A percentile compares a stretch with the other conserved stretches of the same genome.
These are phyloP conservation scores for Epinephelus fuscoguttatus DNA, from an alignment of 2,113 vertebrate genomes.

Conservation along the genomic window DNA sequence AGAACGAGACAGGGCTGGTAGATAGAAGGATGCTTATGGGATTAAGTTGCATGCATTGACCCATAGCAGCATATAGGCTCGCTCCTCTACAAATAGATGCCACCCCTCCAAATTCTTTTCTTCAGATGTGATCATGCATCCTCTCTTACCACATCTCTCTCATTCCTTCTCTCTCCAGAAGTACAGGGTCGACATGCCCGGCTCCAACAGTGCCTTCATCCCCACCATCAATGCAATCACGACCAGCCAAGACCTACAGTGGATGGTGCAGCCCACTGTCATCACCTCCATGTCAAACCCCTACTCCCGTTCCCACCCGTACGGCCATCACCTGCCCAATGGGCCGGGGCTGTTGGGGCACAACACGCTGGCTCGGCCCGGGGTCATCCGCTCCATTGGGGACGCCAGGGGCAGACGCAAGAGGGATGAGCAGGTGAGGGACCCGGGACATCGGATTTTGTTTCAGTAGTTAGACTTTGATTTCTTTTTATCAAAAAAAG, in stretches of 20 bases:
- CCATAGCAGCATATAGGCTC: neutral
- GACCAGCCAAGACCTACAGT: constrained; percentile 99
- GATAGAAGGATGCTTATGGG: constrained; percentile 10
- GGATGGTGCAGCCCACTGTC: constrained; percentile 99
- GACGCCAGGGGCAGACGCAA: constrained; percentile 93
- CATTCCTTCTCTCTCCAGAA: constrained; percentile 85
- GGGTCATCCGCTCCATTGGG: constrained; percentile 97
- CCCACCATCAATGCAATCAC: constrained; percentile 99
- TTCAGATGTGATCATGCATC: neutral
- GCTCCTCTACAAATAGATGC: neutral
- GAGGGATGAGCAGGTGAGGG: constrained; percentile 94
- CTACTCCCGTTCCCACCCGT: constrained; percentile 94
- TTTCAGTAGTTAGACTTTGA: neutral
- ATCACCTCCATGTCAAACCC: constrained; percentile 99
- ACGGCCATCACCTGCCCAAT: constrained; percentile 90
- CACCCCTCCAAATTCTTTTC: neutral
- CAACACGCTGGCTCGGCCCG: constrained; percentile 91
- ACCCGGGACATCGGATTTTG: neutral
- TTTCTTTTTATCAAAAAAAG: neutral
- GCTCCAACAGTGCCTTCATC: constrained; percentile 98
- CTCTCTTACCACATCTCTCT: neutral
- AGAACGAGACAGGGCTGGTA: neutral
- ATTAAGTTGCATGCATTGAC: constrained; percentile 16
- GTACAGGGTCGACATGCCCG: constrained; percentile 98
- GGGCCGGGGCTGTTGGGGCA: constrained; percentile 90